Base-by-base conservation (phyloP, 2,888 invertebrate species). In the Hirtodrosophila histrioides region DNA sequence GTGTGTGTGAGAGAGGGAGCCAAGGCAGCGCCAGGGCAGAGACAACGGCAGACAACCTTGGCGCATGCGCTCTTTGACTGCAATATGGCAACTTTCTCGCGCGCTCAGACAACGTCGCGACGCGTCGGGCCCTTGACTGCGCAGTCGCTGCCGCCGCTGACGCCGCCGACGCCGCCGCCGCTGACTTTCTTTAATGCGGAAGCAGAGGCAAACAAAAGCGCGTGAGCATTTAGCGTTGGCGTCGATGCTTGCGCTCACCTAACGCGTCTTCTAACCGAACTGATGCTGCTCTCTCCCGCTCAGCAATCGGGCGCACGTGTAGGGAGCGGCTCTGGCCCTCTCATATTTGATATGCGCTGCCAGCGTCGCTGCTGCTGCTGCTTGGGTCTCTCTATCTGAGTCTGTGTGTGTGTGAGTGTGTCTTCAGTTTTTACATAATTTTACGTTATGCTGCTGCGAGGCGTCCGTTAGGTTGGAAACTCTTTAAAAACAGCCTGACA, bases 401-500 rank as follows among this genome's bases (percentile, higher is more conserved):
- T 35, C 46, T 51, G 57, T 45, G 55, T 64, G 49, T 57, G 43
- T 56, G 48, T 57, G 58, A 60, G 53, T 77, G 60, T 64, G 79
- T 69, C 61, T 69, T 66, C 54, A 73, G 69, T 81, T 79, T 84
- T 85, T 84, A 88, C 81, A 81, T 89, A 86, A 88, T 87, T 79
- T 80, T 69, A 76, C 83, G 83, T 78, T 82, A 85, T 82, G 75
- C 76, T 69, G 82, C 74, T 54, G 61, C 80, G 72, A 72, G 69
- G 81, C 81, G 69, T 78, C 72, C 82, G 82, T 79, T 78, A 82
- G 76, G 69, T 85, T 85, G 80, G 81, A 90, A 89, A 91, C 89
- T 91, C 91, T 90, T 92, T 92, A 92, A 92, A 92, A 92, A 91
- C 92, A 89, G 90, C 88, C 90, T 89, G 91, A 88, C 90, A 88